phyloP scores from a whole-genome alignment of 2,888 invertebrate species.

The Pterobdella sp. region DNA sequence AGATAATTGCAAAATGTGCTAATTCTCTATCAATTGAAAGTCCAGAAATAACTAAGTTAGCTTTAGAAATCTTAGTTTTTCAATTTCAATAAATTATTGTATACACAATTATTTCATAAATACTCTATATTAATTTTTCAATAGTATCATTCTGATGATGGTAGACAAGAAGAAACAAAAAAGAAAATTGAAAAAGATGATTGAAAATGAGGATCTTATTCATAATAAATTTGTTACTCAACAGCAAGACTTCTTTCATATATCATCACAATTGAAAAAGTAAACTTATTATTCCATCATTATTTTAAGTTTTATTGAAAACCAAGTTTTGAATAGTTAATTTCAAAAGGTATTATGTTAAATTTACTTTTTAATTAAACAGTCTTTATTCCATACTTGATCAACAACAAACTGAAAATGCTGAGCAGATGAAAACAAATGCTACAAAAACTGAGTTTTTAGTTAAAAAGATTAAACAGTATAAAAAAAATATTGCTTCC shows the following conservation, averaged over 20 bases:
- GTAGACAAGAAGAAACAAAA: not conserved
- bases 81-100: not conserved
- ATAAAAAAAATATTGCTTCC: not conserved
- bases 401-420: not conserved
- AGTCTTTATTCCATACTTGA: not conserved
- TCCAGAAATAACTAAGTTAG: not conserved
- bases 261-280: not conserved
- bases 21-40: not conserved
- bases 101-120: not conserved
- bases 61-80: not conserved
- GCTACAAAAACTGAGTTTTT: not conserved
- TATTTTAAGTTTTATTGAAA: not conserved
- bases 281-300: not conserved
- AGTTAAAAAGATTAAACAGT: not conserved
- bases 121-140: not conserved
- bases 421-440: not conserved
- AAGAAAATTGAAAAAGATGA: not conserved
- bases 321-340: not conserved
- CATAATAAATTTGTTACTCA: not conserved
- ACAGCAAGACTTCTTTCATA: not conserved
- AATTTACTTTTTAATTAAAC: not conserved
- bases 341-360: too few species aligned
- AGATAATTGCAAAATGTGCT: not conserved
- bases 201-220: not conserved
- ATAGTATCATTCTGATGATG: not conserved